These are phyloP conservation scores for Drosophila ironensis DNA, from an alignment of 1,140 invertebrate genomes.

Conservation along the genomic window DNA sequence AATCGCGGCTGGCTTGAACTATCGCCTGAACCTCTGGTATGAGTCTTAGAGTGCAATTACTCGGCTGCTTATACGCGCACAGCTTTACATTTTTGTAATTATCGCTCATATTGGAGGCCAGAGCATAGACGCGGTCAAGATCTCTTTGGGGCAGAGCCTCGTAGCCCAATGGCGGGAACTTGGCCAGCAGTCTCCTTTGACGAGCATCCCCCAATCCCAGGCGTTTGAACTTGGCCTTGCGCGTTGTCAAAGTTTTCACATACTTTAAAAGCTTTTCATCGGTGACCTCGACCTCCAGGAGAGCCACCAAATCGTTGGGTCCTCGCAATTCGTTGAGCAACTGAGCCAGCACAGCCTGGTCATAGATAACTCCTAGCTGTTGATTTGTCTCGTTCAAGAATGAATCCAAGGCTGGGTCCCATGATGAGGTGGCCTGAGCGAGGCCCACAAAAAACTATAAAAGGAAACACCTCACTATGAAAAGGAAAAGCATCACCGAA, in stretches of 20 bases:
- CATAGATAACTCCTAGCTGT: conserved; percentile 51
- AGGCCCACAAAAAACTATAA: neutral
- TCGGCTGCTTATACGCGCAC: conserved; percentile 57
- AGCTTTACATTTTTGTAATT: conserved; percentile 54
- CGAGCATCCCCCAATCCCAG: conserved; percentile 23
- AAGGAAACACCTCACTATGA: too few relatives aligned
- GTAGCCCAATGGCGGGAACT: conserved; percentile 49
- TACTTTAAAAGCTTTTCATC: conserved; percentile 49
- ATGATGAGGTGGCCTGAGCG: neutral
- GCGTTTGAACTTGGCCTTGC: conserved; percentile 52
- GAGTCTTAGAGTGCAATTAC: conserved; percentile 52
- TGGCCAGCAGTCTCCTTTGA: conserved; percentile 43
- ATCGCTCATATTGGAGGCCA: conserved; percentile 62
- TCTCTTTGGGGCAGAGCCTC: conserved; percentile 38
- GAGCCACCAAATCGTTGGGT: conserved; percentile 44
- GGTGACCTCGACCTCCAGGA: conserved; percentile 54
- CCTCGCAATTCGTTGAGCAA: conserved; percentile 59
- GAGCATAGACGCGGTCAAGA: conserved; percentile 31
- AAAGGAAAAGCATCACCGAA: too few relatives aligned
- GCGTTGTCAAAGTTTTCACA: conserved; percentile 13
- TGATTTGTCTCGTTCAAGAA: conserved; percentile 58
- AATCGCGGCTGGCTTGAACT: conserved; percentile 49
- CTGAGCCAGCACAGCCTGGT: conserved; percentile 53
- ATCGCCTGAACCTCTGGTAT: conserved; percentile 66
- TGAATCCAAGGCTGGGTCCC: conserved; percentile 17